Conservation (phyloP, 92 coral and sea anemone species). For the Porites rus region DNA sequence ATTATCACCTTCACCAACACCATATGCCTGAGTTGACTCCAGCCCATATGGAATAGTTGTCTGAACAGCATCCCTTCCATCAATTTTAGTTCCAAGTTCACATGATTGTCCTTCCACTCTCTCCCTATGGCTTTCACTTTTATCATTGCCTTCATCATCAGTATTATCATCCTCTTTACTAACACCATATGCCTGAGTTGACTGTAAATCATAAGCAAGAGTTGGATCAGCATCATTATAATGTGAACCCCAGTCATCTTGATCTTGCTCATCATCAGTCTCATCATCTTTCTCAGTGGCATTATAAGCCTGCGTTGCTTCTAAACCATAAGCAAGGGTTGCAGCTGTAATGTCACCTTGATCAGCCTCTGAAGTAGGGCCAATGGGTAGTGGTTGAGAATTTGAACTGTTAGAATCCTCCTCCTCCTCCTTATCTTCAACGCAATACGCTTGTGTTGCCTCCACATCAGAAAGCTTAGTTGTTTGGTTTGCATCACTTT, state of each 20-base stretch:
- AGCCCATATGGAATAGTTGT: conserved; percentile 26
- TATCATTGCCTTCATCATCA: conserved; percentile 33
- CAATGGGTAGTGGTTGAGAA: conserved; percentile 32
- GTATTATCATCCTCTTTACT: conserved; percentile 14
- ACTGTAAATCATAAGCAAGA: conserved; percentile 39
- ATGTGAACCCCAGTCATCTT: not conserved
- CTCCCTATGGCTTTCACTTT: not conserved
- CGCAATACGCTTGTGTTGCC: conserved; percentile 75
- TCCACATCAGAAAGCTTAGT: conserved; percentile 34
- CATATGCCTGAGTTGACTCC: conserved; percentile 89
- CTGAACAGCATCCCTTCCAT: conserved; percentile 2
- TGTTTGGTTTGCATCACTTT: conserved; percentile 3
- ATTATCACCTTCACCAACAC: conserved; percentile 47
- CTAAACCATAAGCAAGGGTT: conserved; percentile 78
- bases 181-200: conserved; percentile 59
- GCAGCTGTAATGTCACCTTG: conserved; percentile 10
- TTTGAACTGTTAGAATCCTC: conserved; percentile 23
- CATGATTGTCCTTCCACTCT: not conserved
- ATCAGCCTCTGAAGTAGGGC: not conserved
- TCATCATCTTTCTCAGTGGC: conserved; percentile 2
- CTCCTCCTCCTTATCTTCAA: conserved; percentile 23
- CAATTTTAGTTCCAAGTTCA: not conserved
- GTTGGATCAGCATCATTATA: conserved; percentile 14
- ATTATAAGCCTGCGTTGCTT: conserved; percentile 42
- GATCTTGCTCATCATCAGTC: not conserved